Evolutionary conservation across 2,113 vertebrate species (phyloP).

Genomic region (Leptocoma aspasia): DNA sequence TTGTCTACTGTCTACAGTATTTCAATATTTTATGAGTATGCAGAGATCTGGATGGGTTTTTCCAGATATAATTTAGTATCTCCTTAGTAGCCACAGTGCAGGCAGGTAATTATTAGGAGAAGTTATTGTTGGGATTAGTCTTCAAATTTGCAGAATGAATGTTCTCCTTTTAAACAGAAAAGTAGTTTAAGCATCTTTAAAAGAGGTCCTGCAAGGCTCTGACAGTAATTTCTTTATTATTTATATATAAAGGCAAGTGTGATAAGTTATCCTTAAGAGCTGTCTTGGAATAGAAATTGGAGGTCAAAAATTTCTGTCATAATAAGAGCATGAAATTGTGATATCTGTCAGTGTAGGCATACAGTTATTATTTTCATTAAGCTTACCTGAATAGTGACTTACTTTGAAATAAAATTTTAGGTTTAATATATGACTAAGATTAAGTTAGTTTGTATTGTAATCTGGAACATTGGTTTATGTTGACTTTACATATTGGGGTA

Average conservation of each 20-base stretch:
- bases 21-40: neutral
- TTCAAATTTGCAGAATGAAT: neutral
- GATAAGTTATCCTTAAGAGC: neutral
- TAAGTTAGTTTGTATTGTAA: neutral
- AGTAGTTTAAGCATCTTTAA: neutral
- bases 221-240: neutral
- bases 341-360: neutral
- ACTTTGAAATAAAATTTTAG: neutral
- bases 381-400: neutral
- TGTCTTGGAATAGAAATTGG: neutral
- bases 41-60: neutral
- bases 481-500: neutral
- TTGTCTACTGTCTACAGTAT: neutral
- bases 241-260: neutral
- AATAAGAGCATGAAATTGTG: neutral
- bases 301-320: neutral
- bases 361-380: neutral
- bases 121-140: neutral
- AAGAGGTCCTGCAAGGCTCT: neutral
- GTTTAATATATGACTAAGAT: neutral
- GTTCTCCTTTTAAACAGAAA: neutral
- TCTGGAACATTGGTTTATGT: neutral
- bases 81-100: neutral
- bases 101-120: neutral
- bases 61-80: neutral